A percentile compares a stretch with the other conserved stretches of the same genome.
Conservation (phyloP, 2,113 vertebrate species). For the Proterorhinus semilunaris region DNA sequence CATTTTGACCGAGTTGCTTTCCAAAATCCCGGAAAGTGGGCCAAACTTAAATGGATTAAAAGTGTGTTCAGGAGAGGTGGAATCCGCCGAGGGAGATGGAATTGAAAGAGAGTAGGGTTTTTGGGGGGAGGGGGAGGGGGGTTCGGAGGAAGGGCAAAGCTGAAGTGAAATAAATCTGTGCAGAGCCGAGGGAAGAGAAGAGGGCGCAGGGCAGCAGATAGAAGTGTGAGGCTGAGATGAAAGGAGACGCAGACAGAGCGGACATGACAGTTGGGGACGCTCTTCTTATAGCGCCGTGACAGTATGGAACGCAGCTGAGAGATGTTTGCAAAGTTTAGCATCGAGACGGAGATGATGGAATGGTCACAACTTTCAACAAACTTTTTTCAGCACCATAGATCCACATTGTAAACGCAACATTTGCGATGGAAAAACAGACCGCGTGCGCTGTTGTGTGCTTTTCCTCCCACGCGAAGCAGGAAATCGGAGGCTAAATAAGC, state of each 20-base stretch:
- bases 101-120: conserved; percentile 20
- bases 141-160: background rate
- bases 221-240: background rate
- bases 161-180: background rate
- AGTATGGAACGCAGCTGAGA: background rate
- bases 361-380: too few relatives aligned
- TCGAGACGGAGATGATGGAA: too few relatives aligned
- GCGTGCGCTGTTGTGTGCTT: too few relatives aligned
- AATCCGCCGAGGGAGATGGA: conserved; percentile 6
- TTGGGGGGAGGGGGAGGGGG: background rate
- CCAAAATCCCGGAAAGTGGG: background rate
- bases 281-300: too few relatives aligned
- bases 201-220: background rate
- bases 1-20: background rate
- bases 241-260: background rate
- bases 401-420: too few relatives aligned
- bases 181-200: background rate
- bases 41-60: background rate
- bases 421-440: too few relatives aligned
- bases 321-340: background rate
- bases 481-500: too few relatives aligned
- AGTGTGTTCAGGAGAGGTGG: background rate
- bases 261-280: background rate
- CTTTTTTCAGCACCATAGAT: too few relatives aligned
- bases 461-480: too few relatives aligned